A percentile compares a stretch with the other conserved stretches of the same genome.
Conservation (phyloP, 2,888 invertebrate genomes). For the Limnephilus auricula region DNA sequence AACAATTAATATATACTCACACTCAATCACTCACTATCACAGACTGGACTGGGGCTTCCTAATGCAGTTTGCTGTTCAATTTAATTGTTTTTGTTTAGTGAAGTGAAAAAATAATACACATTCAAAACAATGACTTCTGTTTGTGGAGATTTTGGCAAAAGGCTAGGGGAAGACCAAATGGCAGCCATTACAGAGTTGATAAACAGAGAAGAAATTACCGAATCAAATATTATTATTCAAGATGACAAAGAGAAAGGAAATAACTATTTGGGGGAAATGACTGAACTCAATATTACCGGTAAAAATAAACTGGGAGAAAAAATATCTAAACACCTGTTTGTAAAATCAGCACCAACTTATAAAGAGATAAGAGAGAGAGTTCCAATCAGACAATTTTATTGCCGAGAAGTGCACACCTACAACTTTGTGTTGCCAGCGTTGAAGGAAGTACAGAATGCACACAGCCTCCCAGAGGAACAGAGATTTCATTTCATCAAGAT, state of each 20-base stretch:
- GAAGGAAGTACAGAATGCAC: slow-evolving; percentile 23
- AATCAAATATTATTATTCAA: slow-evolving; percentile 6
- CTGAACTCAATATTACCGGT: slow-evolving; percentile 37
- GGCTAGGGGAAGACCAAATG: slow-evolving; percentile 2
- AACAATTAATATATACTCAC: neutral
- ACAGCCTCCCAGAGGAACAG: slow-evolving; percentile 12
- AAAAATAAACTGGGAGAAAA: slow-evolving; percentile 23
- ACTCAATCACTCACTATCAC: neutral
- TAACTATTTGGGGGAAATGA: slow-evolving; percentile 53
- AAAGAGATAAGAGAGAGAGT: slow-evolving; percentile 17
- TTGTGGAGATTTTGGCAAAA: neutral
- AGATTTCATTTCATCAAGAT: slow-evolving; percentile 46
- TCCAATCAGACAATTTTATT: slow-evolving; percentile 34
- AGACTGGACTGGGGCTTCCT: neutral
- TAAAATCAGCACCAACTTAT: slow-evolving; percentile 41
- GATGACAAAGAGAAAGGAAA: slow-evolving; percentile 43
- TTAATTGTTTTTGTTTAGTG: neutral
- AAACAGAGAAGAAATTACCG: slow-evolving; percentile 15
- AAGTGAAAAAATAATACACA: neutral
- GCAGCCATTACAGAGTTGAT: slow-evolving; percentile 11
- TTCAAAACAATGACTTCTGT: neutral
- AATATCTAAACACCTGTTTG: slow-evolving; percentile 29
- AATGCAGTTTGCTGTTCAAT: neutral
- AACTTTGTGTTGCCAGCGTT: slow-evolving; percentile 33
- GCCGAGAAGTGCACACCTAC: slow-evolving; percentile 42